Conservation (phyloP, 1,140 invertebrate genomes). For the Scaptomyza pallida region DNA sequence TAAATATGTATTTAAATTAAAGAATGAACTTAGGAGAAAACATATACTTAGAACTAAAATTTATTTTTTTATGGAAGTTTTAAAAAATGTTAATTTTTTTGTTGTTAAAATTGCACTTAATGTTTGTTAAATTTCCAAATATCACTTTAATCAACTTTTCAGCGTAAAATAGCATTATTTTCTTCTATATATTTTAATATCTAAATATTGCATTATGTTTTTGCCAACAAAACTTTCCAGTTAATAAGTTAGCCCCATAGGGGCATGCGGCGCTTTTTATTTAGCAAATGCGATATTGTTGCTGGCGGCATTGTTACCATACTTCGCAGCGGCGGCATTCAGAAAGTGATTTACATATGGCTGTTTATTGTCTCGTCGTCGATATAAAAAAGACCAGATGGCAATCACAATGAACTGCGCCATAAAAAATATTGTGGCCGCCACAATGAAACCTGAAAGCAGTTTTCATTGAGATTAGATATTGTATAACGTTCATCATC, state of each 20-base stretch:
- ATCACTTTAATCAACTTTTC: slow-evolving; percentile 3
- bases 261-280: slow-evolving; percentile 2
- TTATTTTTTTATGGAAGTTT: slow-evolving; percentile 26
- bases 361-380: slow-evolving; percentile 86
- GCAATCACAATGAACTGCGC: slow-evolving; percentile 92
- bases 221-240: slow-evolving; percentile 1
- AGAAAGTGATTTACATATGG: slow-evolving; percentile 57
- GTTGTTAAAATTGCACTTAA: neutral
- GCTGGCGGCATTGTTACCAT: slow-evolving; percentile 3
- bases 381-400: slow-evolving; percentile 93
- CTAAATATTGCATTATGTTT: slow-evolving; percentile 13
- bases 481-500: neutral
- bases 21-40: no score
- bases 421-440: slow-evolving; percentile 91
- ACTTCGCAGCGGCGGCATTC: slow-evolving; percentile 34
- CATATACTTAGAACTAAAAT: no score
- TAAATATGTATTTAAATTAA: no score
- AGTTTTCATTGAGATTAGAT: slow-evolving; percentile 5
- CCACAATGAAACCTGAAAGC: slow-evolving; percentile 88
- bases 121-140: slow-evolving; percentile 13
- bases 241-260: neutral
- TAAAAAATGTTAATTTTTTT: neutral
- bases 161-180: neutral
- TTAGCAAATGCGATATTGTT: slow-evolving; percentile 9
- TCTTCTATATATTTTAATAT: neutral